phyloP scores from a whole-genome alignment of 2,797 vertebrate genomes.

The Eremophila alpestris region DNA sequence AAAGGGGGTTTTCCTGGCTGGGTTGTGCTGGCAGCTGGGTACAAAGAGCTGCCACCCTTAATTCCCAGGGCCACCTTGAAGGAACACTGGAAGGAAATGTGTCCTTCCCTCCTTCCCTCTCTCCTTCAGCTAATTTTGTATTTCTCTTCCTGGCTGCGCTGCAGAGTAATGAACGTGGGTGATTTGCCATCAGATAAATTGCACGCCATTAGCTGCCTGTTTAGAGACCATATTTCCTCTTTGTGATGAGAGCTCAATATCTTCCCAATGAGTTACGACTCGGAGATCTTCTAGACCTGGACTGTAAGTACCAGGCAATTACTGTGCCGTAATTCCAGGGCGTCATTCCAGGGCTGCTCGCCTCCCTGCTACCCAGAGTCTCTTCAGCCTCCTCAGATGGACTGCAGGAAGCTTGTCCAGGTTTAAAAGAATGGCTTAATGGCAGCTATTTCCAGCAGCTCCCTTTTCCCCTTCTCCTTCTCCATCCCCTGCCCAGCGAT shows the following conservation, averaged over 20 bases:
- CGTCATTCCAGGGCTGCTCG: conserved; percentile 20
- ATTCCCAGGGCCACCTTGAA: background rate
- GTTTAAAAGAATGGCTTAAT: background rate
- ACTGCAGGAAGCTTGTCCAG: background rate
- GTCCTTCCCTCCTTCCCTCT: conserved; percentile 7
- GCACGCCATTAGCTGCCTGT: conserved; percentile 67
- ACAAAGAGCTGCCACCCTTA: background rate
- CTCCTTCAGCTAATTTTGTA: conserved; percentile 29
- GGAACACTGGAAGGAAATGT: background rate
- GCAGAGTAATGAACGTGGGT: conserved; percentile 60
- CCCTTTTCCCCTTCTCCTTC: background rate
- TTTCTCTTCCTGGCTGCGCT: conserved; percentile 37
- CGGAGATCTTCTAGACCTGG: conserved; percentile 39
- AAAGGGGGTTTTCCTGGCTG: background rate
- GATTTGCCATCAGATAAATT: conserved; percentile 70
- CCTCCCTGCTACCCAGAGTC: background rate
- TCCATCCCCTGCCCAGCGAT: background rate
- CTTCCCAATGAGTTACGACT: conserved; percentile 64
- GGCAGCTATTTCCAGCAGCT: background rate
- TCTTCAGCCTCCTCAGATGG: background rate
- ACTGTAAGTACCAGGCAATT: conserved; percentile 61
- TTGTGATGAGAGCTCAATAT: conserved; percentile 62
- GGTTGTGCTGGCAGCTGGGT: background rate
- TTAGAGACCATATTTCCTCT: conserved; percentile 71
- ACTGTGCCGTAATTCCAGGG: conserved; percentile 38